phyloP scores from a whole-genome alignment of 1,140 invertebrate species.

The Saccostrea glomerata region DNA sequence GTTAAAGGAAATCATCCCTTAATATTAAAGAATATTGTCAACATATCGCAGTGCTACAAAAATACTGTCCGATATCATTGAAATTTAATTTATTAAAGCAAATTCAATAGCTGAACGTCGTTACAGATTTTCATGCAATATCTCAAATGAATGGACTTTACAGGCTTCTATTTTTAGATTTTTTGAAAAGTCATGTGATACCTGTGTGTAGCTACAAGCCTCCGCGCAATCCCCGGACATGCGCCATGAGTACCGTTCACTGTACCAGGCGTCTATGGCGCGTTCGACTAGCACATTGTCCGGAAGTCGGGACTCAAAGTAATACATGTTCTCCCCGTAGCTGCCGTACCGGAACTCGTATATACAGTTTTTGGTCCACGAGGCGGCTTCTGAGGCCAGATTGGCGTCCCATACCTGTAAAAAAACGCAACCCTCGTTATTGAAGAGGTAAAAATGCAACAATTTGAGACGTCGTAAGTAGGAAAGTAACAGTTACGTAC shows the following conservation, averaged over 20 bases:
- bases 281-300: constrained; percentile 42
- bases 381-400: constrained; percentile 44
- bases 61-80: too few relatives aligned
- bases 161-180: not conserved
- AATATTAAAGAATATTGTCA: too few relatives aligned
- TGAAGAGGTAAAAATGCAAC: too few relatives aligned
- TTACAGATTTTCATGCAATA: too few relatives aligned
- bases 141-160: too few relatives aligned
- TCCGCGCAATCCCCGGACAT: constrained; percentile 48
- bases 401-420: constrained; percentile 38
- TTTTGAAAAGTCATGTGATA: constrained; percentile 23
- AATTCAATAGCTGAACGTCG: too few relatives aligned
- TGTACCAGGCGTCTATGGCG: constrained; percentile 51
- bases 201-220: constrained; percentile 56
- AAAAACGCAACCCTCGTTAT: not conserved
- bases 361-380: constrained; percentile 38
- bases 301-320: constrained; percentile 42
- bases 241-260: constrained; percentile 45
- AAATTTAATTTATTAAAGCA: too few relatives aligned
- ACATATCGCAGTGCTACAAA: too few relatives aligned
- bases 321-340: constrained; percentile 54
- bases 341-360: constrained; percentile 35
- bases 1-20: too few relatives aligned
- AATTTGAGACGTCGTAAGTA: too few relatives aligned
- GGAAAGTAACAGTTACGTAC: too few relatives aligned